These are phyloP conservation scores for Centruroides vittatus DNA, from an alignment of 1,140 invertebrate species.

Conservation along the genomic window DNA sequence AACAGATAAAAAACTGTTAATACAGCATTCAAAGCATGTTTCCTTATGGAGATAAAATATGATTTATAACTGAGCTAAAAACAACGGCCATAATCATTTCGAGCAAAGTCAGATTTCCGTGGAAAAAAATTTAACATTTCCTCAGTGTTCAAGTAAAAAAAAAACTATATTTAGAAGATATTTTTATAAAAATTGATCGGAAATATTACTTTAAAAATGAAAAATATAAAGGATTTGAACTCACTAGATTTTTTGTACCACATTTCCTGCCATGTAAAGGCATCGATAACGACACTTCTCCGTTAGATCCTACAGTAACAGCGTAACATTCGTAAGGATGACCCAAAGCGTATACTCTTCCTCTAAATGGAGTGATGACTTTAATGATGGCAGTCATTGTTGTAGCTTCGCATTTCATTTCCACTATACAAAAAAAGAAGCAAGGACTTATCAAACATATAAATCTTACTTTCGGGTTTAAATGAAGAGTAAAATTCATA, in stretches of 20 bases:
- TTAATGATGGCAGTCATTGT: constrained; percentile 35
- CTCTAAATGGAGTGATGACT: constrained; percentile 35
- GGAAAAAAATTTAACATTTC: no score
- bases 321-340: constrained; percentile 36
- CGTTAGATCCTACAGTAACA: constrained; percentile 8
- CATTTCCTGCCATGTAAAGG: constrained; percentile 12
- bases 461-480: no score
- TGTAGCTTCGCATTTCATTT: constrained; percentile 15
- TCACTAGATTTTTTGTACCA: constrained; percentile 16
- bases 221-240: not conserved
- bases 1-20: no score
- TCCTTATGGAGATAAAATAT: no score
- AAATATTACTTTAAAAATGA: not conserved
- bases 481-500: no score
- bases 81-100: no score
- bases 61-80: no score
- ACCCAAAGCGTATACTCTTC: constrained; percentile 36
- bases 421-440: constrained; percentile 6
- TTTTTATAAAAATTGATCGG: not conserved
- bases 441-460: no score
- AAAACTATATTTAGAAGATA: no score
- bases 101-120: no score
- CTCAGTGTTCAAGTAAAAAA: no score
- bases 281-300: constrained; percentile 13
- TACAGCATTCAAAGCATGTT: no score